Evolutionary conservation across 2,888 invertebrate genomes (phyloP).

Genomic region (Pomacea canaliculata): DNA sequence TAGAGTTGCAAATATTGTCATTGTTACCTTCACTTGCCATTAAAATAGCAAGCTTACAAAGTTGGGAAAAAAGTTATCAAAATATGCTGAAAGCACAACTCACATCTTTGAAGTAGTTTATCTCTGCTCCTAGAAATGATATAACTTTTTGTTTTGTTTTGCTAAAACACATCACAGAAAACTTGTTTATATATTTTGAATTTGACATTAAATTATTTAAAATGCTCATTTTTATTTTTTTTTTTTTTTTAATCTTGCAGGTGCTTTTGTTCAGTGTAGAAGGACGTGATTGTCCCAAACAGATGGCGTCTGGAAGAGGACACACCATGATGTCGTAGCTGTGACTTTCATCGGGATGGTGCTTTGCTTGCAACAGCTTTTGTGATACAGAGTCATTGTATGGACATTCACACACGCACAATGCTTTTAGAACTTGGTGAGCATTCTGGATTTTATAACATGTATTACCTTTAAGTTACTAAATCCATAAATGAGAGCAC

Average conservation of each 20-base stretch:
- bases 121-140: too few relatives aligned
- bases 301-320: conserved; percentile 68
- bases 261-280: conserved; percentile 71
- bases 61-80: too few relatives aligned
- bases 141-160: too few relatives aligned
- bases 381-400: conserved; percentile 72
- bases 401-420: conserved; percentile 71
- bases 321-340: conserved; percentile 72
- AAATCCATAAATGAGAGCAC: too few relatives aligned
- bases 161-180: too few relatives aligned
- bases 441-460: conserved; percentile 21
- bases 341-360: conserved; percentile 72
- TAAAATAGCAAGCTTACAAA: too few relatives aligned
- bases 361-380: conserved; percentile 72
- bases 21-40: too few relatives aligned
- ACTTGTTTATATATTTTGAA: too few relatives aligned
- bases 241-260: conserved; percentile 49
- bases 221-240: neutral
- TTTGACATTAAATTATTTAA: too few relatives aligned
- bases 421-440: conserved; percentile 57
- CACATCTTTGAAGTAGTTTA: too few relatives aligned
- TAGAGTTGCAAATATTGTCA: too few relatives aligned
- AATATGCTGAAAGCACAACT: too few relatives aligned
- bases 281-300: neutral
- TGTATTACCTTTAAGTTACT: neutral